Evolutionary conservation across 2,888 invertebrate genomes (phyloP), one percentile per base, ranked within the genome.

Genomic region (Dicroscelio sp.): DNA sequence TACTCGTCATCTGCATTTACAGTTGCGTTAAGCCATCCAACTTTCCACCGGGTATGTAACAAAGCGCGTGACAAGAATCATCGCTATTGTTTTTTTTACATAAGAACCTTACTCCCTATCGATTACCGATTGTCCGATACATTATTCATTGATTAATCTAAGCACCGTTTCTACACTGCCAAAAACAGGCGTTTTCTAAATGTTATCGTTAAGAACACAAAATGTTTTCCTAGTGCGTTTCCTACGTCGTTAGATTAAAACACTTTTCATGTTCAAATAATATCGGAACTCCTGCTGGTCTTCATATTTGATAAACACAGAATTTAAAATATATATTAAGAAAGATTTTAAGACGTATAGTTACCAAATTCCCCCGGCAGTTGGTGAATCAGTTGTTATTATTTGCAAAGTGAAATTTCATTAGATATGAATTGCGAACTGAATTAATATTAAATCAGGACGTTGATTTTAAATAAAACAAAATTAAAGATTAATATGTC

Each of bases 1-100:
- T 95, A 63, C 84, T 79, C 0, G 12, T 93, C 23, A 73, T 93
- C 60, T 95, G 94, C 71, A 79, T 94, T 27, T 92, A 86, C 65
- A 94, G 95, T 79, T 96, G 94, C 89, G 27, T 92, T 3, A 96
- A 96, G 65, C 96, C 96, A 0, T 87, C 58, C 4, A 91, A 94
- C 76, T 96, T 96, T 92, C 96, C 96, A 43, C 96, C 96, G 65
- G 96, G 96, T 96, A 76, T 83, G 91, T 94, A 79, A 86, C 69
- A 25, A 31, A 85, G 35, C 23, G 33, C 78, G 86, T 71, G 86
- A 87, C 55, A 52, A 69, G 71, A 80, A 55, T 80, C 43, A 10
- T 20, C 20, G 20, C 8, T 63, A 63, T 10, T 20, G 63, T n/a
- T n/a, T 76, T 58, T 76, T 78, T 86, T 78, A 55, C 23, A 52